Evolutionary conservation across 2,888 invertebrate species (phyloP).

Genomic region (Omphaloscelis lunosa): DNA sequence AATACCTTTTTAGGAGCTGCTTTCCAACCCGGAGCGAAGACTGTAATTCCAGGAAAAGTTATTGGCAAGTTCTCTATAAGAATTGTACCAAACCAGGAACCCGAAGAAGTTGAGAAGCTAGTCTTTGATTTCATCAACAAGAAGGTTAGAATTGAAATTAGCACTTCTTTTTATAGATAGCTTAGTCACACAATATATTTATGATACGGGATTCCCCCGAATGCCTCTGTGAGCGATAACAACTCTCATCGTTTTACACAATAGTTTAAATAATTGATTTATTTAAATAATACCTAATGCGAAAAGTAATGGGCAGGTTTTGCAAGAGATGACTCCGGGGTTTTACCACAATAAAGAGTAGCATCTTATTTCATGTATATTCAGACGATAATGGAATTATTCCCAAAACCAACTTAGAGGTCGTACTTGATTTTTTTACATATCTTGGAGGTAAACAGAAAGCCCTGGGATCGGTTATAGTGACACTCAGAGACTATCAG

Average conservation of each 20-base stretch:
- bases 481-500: background rate
- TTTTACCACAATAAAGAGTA: conserved; percentile 1
- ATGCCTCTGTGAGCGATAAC: conserved; percentile 8
- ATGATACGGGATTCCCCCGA: conserved; percentile 18
- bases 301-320: background rate
- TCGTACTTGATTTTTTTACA: background rate
- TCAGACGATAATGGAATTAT: background rate
- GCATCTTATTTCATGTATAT: background rate
- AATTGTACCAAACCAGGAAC: conserved; percentile 98
- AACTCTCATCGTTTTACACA: conserved; percentile 32
- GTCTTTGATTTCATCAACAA: conserved; percentile 95
- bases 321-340: conserved; percentile 19
- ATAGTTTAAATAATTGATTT: conserved; percentile 20
- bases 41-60: conserved; percentile 98
- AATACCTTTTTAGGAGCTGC: conserved; percentile 92
- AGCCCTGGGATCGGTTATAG: background rate
- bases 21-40: conserved; percentile 97
- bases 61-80: conserved; percentile 99
- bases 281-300: background rate
- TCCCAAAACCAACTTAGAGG: background rate
- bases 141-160: conserved; percentile 79
- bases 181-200: background rate
- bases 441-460: background rate
- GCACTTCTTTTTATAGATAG: conserved; percentile 7
- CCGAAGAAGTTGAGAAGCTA: conserved; percentile 94